phyloP scores from a whole-genome alignment of 1,140 invertebrate genomes.

The Drosophila ambigua region DNA sequence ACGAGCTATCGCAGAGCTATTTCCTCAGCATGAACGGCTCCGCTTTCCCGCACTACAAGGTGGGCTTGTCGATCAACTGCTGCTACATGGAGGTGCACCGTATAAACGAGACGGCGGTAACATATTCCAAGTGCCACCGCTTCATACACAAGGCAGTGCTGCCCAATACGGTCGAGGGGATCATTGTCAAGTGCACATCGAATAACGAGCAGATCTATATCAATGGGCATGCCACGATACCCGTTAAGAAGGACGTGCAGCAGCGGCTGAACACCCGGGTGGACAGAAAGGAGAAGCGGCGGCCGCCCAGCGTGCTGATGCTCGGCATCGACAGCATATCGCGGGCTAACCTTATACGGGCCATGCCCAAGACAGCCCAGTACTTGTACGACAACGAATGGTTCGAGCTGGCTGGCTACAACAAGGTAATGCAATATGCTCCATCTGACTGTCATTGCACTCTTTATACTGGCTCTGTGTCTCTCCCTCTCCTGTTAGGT shows the following conservation, averaged over 20 bases:
- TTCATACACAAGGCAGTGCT: conserved; percentile 78
- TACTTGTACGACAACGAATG: conserved; percentile 87
- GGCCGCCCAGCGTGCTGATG: conserved; percentile 86
- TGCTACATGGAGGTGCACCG: conserved; percentile 86
- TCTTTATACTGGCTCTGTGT: neutral
- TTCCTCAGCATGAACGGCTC: conserved; percentile 65
- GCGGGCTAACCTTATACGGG: conserved; percentile 89
- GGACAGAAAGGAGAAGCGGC: neutral
- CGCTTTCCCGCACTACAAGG: conserved; percentile 71
- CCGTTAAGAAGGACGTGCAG: conserved; percentile 54
- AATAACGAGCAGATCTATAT: conserved; percentile 66
- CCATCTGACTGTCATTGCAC: neutral
- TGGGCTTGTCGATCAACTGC: conserved; percentile 80
- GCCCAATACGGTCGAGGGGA: conserved; percentile 83
- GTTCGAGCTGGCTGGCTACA: conserved; percentile 85
- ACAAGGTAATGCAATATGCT: conserved; percentile 80
- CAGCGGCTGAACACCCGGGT: conserved; percentile 55
- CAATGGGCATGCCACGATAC: conserved; percentile 75
- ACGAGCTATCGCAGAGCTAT: conserved; percentile 55
- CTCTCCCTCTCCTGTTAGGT: conserved; percentile 78
- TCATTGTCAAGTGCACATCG: conserved; percentile 84
- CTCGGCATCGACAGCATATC: conserved; percentile 94
- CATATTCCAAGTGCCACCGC: conserved; percentile 74
- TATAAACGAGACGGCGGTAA: conserved; percentile 41
- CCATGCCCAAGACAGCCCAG: conserved; percentile 89